Evolutionary conservation across 23 tunicate genomes (phyloP), one percentile per base, ranked within the genome.

Genomic region (Pegea sp.): DNA sequence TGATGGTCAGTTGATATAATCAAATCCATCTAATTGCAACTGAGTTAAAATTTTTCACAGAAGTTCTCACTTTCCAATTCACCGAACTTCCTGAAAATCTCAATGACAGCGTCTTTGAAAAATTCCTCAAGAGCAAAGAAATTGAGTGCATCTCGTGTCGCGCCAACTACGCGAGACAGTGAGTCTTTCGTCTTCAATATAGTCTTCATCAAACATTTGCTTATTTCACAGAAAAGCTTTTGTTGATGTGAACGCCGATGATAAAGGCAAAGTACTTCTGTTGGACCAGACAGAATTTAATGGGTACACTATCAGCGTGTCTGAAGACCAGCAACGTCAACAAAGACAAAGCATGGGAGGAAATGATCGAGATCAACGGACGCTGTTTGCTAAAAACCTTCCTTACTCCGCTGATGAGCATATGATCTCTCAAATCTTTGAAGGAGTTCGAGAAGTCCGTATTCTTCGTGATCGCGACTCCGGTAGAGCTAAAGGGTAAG

Each of bases 361-460:
- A 22, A 27, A 27, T 6, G 93, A 81, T 25, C 42, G 67, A n/a
- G 93, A 81, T 46, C 58, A 71, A 27, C 53, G 77, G 4, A 69
- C 93, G n/a, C 28, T 81, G 56, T 81, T 81, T 53, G 72, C 62
- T 18, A 66, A 66, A 34, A 81, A 81, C 44, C 61, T 81, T 23
- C 93, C 93, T 6, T 81, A 65, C 48, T 28, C 54, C 25, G 81
- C 93, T 11, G 53, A 52, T 51, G 93, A 81, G 51, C 60, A 72
- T 29, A 52, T 54, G 5, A 55, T 81, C 24, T 49, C 48, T 0
- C 75, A 43, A 0, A 42, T 71, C 22, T 81, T 81, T 52, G 74
- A 81, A n/a, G 66, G 62, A n/a, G 93, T 81, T 11, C 62, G 62
- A 56, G 93, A 81, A 66, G 93, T 81, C 24, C 69, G 93, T 28